Evolutionary conservation across 2,797 vertebrate genomes (phyloP), one percentile per base, ranked within the genome.

Genomic region (Cetoscarus ocellatus): DNA sequence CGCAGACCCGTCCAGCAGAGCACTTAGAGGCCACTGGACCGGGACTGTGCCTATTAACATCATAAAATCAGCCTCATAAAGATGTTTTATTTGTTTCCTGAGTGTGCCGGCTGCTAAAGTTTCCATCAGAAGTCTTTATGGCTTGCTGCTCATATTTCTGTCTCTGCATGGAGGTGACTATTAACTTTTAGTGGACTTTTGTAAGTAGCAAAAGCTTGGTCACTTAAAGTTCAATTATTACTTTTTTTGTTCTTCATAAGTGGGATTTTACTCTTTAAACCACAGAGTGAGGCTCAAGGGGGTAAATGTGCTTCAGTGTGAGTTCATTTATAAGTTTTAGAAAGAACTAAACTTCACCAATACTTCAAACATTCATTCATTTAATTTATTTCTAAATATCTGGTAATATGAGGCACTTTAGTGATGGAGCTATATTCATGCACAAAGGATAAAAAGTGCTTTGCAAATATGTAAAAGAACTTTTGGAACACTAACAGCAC

Each of bases 81-180:
- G 85, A 92, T 86, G 86, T 85, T 94, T 94, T 91, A 94, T 93
- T 93, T 93, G 91, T 93, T 94, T 93, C 92, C 93, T 92, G 91
- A 88, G 88, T 90, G 84, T 82, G 89, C 73, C 76, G 75, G 84
- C 84, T 86, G 87, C 92, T 93, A 89, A 77, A 88, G 86, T 91
- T 93, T 93, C 91, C 91, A 91, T 92, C 91, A 88, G 77, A 88
- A 86, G 85, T 79, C 83, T 93, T 93, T 91, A 93, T 89, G 77
- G 85, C 84, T 73, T 76, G n/a, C 56, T 47, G 79, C 88, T 93
- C 91, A 93, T 90, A 91, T 94, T 91, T 91, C 90, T 89, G 88
- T 88, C 89, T 88, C 68, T 76, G 73, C 42, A 73, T n/a, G 59
- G 73, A 88, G 70, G 79, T 74, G 70, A 75, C 68, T 80, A 62